Base-by-base conservation (phyloP, 2,113 vertebrate species). In the Istiophorus platypterus region DNA sequence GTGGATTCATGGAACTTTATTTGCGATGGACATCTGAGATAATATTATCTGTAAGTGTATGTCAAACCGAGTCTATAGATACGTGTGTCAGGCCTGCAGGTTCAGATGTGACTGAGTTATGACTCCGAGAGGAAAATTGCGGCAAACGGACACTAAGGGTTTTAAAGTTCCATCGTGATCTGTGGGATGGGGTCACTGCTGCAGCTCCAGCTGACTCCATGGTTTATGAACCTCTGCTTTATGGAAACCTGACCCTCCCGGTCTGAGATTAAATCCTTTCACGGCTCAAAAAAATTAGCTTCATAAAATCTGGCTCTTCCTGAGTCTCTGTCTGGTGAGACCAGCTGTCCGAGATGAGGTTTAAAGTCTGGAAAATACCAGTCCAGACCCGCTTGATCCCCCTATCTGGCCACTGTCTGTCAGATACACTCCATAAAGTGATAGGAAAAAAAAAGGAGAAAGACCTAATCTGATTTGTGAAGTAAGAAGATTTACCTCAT, bases 401-500 rank as follows among this genome's bases (percentile, higher is more conserved):
- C 26, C 41, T 20, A 17, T 37, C 54, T 22, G 54, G 18, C 42
- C 52, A 2, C 54, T 27, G 54, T 27, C 37, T 10, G 34, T 22
- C 68, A 41, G 57, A 26, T n/a, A 3, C 27, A 18, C 34, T 15
- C 27, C n/a, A 54, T 1, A 18, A 26, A 65, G 27, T 26, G 18
- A 62, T 7, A 52, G n/a, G n/a, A n/a, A n/a, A n/a, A n/a, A n/a
- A 56, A 45, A 51, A 59, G 61, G 13, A 54, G 29, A 67, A 29
- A 66, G 13, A 54, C 59, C 37, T 72, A 54, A 71, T 82, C 58
- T 63, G 76, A 20, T 2, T 45, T 67, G 1, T 15, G 14, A 27
- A 7, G 5, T 17, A 5, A 15, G 11, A 49, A 71, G 84, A 78
- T 52, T 62, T 6, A 13, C 34, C 47, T 85, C 26, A n/a, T 75